Base-by-base conservation (phyloP, 2,797 vertebrate genomes). In the Passerculus sandwichensis region DNA sequence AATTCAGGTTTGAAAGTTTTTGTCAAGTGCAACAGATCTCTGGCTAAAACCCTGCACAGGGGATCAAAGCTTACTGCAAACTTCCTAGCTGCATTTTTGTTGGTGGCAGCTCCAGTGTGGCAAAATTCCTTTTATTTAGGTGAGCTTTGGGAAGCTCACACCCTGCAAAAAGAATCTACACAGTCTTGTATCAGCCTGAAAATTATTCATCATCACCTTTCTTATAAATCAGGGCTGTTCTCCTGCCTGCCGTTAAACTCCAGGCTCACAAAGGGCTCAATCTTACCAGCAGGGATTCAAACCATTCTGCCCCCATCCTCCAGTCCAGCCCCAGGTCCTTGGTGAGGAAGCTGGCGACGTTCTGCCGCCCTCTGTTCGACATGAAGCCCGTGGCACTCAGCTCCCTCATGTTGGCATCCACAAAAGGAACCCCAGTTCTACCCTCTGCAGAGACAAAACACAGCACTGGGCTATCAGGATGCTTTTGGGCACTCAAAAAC, bases 261-360 rank as follows among this genome's bases (percentile, higher is more conserved):
- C 36, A 38, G 36, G 36, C 36, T 38, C 36, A 38, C 36, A 19
- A 25, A 45, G 27, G 10, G 21, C 6, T 38, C 57, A 51, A 4
- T 21, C 97, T 92, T 91, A 99, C 98, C 97, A 99, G 96, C 18
- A 99, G 93, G 78, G 97, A 98, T 45, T 98, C 97, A 13, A 99
- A 99, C 98, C 98, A 98, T 78, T 99, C 98, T 4, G 98, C 98
- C 30, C 98, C 98, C 98, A 98, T 98, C 95, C 98, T 98, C 98
- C 98, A 99, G 91, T 98, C 98, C 75, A 99, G 97, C 8, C 98
- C 97, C 92, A 99, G 94, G 94, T 99, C 98, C 92, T 99, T 99
- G 32, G 98, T 98, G 71, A 99, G 98, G 89, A 99, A 99, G 94
- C 98, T 98, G 57, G 98, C 98, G 0, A 98, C 98, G 3, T 99